phyloP scores from a whole-genome alignment of 2,888 invertebrate species.

The Dioctria rufipes region DNA sequence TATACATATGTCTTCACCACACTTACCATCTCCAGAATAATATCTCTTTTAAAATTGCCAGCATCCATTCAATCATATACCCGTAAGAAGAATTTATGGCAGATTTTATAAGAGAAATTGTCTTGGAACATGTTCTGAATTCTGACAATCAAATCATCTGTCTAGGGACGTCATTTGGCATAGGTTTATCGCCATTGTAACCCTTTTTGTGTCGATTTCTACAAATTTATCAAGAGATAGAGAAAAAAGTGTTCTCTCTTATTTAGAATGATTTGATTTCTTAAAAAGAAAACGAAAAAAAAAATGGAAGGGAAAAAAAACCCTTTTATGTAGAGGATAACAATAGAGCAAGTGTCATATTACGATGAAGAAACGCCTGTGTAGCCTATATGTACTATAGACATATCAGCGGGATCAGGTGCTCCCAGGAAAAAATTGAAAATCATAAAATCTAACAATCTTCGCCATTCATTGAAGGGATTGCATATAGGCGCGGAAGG shows the following conservation, averaged over 20 bases:
- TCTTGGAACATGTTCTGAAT: conserved; percentile 41
- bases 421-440: conserved; percentile 30
- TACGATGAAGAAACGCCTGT: background rate
- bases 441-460: conserved; percentile 43
- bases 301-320: background rate
- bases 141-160: conserved; percentile 46
- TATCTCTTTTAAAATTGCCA: conserved; percentile 35
- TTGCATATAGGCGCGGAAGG: conserved; percentile 3
- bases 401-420: conserved; percentile 25
- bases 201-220: conserved; percentile 47
- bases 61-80: conserved; percentile 32
- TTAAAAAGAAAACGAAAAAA: background rate
- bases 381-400: background rate
- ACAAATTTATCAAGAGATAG: conserved; percentile 31
- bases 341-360: background rate
- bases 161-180: conserved; percentile 30
- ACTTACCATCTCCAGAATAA: conserved; percentile 13
- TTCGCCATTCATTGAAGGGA: conserved; percentile 33
- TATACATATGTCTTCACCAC: too few species aligned
- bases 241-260: conserved; percentile 27
- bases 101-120: conserved; percentile 39
- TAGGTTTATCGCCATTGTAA: conserved; percentile 40
- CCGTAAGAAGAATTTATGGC: conserved; percentile 44
- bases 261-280: conserved; percentile 32
- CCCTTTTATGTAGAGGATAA: background rate